Base-by-base conservation (phyloP, 2,888 invertebrate species). In the Scaptomyza polygonia region DNA sequence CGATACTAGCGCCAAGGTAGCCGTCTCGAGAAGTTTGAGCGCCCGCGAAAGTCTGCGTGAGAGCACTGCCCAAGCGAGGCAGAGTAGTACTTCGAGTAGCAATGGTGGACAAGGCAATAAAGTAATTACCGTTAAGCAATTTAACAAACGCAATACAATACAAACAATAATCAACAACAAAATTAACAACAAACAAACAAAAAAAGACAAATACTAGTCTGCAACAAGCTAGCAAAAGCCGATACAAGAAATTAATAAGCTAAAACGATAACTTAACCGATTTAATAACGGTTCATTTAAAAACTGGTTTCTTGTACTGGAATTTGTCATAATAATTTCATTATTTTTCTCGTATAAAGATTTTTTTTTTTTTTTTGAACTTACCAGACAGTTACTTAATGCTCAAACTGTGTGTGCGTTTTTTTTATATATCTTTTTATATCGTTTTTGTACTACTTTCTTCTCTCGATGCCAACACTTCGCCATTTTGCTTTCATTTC, bases 21-120 rank as follows among this genome's bases (percentile, higher is more conserved):
- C 92, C 63, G 93, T 93, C 79, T 93, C 93, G 71, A 91, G 93
- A 89, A 93, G 93, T 90, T 90, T 93, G 73, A 93, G 93, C 85
- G 93, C 93, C 73, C 93, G 93, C 80, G 92, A 92, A 88, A 92
- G 92, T 86, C 88, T 92, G 77, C 90, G 92, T 66, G 92, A 92
- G 88, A 91, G 91, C 88, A 91, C 91, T 86, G 90, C 91, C 82
- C 92, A 91, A 90, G 90, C 91, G 76, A 81, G 92, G 80, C 91
- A 91, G 88, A 91, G 89, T 90, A 91, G 91, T 90, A 91, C 91
- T 88, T 91, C 91, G 79, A 92, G 92, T 90, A 91, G 91, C 88
- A 91, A 92, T 90, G 92, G 92, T 89, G 92, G 92, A 89, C 92
- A 92, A 91, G 92, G 92, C 87, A 91, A 92, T 92, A 91, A 92